Evolutionary conservation across 2,888 invertebrate genomes (phyloP).

Genomic region (Lucinisca nassula): DNA sequence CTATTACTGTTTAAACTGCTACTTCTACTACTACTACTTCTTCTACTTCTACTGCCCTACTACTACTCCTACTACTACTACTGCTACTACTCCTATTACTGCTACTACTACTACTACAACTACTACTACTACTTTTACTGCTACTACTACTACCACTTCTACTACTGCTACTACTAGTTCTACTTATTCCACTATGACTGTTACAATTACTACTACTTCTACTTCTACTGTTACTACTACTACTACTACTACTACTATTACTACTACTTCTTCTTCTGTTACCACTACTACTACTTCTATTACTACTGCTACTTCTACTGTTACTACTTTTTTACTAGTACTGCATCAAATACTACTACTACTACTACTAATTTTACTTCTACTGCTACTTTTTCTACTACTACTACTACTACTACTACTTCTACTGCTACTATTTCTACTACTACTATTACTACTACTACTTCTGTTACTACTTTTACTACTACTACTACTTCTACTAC

Average conservation of each 20-base stretch:
- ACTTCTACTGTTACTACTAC: slow-evolving; percentile 27
- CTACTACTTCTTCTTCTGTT: slow-evolving; percentile 29
- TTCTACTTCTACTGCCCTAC: no score
- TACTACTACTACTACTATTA: slow-evolving; percentile 35
- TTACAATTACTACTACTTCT: slow-evolving; percentile 25
- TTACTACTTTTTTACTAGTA: no score
- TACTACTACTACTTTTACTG: slow-evolving; percentile 16
- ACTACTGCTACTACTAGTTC: slow-evolving; percentile 14
- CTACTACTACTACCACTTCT: slow-evolving; percentile 27
- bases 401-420: slow-evolving; percentile 34
- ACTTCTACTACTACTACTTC: slow-evolving; percentile 20
- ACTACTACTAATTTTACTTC: no score
- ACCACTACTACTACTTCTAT: slow-evolving; percentile 26
- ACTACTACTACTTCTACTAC: slow-evolving; percentile 32
- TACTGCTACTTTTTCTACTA: no score
- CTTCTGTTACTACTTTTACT: no score
- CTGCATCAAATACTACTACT: no score
- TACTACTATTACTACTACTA: no score
- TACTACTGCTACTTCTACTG: slow-evolving; percentile 27
- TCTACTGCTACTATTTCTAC: no score
- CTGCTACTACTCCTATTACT: no score
- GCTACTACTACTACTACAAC: slow-evolving; percentile 24
- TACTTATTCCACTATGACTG: slow-evolving; percentile 19
- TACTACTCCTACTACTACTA: no score
- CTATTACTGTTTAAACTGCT: no score